phyloP scores from a whole-genome alignment of 1,140 invertebrate genomes.

The Formica selysi region DNA sequence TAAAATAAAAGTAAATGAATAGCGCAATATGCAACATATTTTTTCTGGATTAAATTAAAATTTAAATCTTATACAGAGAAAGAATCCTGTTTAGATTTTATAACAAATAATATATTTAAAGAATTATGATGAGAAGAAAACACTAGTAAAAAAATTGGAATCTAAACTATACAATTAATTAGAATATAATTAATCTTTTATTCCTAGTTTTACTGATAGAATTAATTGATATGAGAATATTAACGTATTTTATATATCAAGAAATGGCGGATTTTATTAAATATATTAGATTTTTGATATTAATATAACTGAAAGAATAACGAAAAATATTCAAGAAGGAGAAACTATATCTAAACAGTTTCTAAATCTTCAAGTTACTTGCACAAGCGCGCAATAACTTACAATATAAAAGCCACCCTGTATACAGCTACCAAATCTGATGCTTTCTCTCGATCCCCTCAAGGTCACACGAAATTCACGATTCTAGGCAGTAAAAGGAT shows the following conservation, averaged over 20 bases:
- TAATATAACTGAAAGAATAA: neutral
- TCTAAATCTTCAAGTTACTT: conserved; percentile 53
- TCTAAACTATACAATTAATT: neutral
- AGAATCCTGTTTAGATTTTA: neutral
- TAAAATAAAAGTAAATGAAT: neutral
- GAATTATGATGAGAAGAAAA: neutral
- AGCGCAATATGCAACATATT: neutral
- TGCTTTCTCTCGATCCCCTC: conserved; percentile 44
- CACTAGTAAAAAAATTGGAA: neutral
- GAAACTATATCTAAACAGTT: conserved; percentile 27
- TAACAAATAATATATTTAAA: neutral
- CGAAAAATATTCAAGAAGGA: neutral
- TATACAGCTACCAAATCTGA: conserved; percentile 33
- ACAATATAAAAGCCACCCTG: conserved; percentile 39
- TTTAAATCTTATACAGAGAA: neutral
- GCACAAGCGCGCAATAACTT: conserved; percentile 49
- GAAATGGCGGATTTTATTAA: neutral
- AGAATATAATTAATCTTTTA: neutral
- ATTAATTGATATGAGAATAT: neutral
- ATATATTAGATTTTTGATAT: neutral
- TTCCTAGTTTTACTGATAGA: neutral
- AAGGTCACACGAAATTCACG: conserved; percentile 73
- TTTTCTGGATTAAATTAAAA: neutral
- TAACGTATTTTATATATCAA: neutral
- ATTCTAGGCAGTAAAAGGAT: conserved; percentile 66